Evolutionary conservation across 2,113 vertebrate species (phyloP), one percentile per base, ranked within the genome.

Genomic region (Puma concolor): DNA sequence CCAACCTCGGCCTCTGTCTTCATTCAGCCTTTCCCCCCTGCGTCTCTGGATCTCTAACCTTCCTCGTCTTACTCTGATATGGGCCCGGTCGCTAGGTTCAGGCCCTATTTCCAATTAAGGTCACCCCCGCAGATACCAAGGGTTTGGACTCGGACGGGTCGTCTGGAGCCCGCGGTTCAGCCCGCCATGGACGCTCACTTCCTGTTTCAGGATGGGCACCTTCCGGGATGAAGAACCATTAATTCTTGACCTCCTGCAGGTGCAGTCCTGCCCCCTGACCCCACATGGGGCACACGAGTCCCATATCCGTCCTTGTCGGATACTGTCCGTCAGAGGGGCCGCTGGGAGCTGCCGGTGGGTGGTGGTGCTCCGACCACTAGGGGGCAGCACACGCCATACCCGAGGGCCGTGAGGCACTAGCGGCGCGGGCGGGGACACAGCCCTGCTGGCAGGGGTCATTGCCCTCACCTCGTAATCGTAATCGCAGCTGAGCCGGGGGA

Each of bases 1-100:
- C 14, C 27, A 27, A 10, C 57, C 21, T 23, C 69, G 27, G 7
- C 64, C 31, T 44, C 29, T 33, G 1, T 19, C 33, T 64, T 19
- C 41, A 11, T 0, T 0, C 6, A 16, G 25, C 11, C 52, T 44
- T 27, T 29, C 19, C 3, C 36, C 36, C 0, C 0, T 0, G 4
- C 0, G 29, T 44, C 10, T 15, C 63, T 57, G 52, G n/a, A 7
- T 7, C 5, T 9, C 74, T 29, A 23, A 27, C 44, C 33, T 13
- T 57, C 93, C 27, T 52, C 13, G 74, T 44, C 33, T 64, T 13
- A n/a, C 66, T 80, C 76, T 9, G 33, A 5, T 36, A 8, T 48
- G 27, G 29, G 57, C 19, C 33, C 41, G 33, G 25, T 57, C 7
- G 14, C 29, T 36, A 52, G 48, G 41, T 25, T 72, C 44, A 27